Conservation (phyloP, 2,797 vertebrate genomes). For the Discoglossus pictus region DNA sequence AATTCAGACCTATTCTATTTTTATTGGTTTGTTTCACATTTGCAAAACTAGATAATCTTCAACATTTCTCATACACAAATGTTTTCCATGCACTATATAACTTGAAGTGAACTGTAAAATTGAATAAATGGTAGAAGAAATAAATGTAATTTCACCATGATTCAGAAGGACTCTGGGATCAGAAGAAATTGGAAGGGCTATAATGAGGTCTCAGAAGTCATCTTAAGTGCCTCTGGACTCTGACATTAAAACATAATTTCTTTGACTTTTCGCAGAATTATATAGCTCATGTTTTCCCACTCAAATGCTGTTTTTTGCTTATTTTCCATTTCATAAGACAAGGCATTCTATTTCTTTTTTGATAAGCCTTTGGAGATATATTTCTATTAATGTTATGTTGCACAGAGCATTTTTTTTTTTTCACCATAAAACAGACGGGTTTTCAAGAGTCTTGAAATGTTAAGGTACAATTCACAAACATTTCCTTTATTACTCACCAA, state of each 20-base stretch:
- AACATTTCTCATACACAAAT: neutral
- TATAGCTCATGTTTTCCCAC: neutral
- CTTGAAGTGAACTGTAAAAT: constrained; percentile 1
- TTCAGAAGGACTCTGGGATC: neutral
- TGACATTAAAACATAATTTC: constrained; percentile 33
- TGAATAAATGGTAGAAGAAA: constrained; percentile 5
- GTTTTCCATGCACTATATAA: neutral
- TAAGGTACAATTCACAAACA: too few relatives aligned
- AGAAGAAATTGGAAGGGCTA: constrained; percentile 4
- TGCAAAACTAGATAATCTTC: neutral
- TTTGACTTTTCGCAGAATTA: constrained; percentile 18
- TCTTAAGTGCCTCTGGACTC: constrained; percentile 23
- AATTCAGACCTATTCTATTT: too few relatives aligned
- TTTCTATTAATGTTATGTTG: too few relatives aligned
- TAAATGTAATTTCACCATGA: constrained; percentile 8
- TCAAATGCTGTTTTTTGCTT: constrained; percentile 2
- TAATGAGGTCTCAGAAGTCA: constrained; percentile 30
- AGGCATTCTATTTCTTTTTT: too few relatives aligned
- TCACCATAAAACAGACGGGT: too few relatives aligned
- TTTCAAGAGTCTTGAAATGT: too few relatives aligned
- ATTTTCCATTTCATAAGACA: constrained; percentile 13
- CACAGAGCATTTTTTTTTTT: too few relatives aligned
- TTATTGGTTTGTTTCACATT: too few relatives aligned
- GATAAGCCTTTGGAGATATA: too few relatives aligned
- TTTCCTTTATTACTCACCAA: too few relatives aligned